These are phyloP conservation scores for Atta cephalotes DNA, from an alignment of 1,140 invertebrate genomes.

Conservation along the genomic window DNA sequence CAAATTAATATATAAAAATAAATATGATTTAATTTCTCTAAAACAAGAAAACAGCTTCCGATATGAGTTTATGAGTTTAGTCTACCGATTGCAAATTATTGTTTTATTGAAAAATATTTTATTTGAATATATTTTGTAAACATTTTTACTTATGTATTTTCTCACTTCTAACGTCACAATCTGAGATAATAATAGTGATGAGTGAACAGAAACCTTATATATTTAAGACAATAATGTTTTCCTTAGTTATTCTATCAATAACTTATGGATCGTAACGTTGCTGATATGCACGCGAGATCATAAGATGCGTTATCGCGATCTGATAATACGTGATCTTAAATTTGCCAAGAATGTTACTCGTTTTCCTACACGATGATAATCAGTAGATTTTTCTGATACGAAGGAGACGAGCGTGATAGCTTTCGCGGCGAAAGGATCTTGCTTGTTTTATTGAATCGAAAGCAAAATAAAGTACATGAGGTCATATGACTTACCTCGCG, in stretches of 20 bases:
- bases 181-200: too few relatives aligned
- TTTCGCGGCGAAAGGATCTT: not conserved
- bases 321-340: not conserved
- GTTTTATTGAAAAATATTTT: too few relatives aligned
- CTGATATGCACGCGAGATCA: conserved; percentile 22
- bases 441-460: not conserved
- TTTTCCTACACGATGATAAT: conserved; percentile 62
- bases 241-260: conserved; percentile 5
- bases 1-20: too few relatives aligned
- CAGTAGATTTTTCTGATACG: conserved; percentile 38
- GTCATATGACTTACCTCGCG: conserved; percentile 15
- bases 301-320: conserved; percentile 58
- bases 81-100: too few relatives aligned
- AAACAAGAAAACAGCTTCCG: too few relatives aligned
- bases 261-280: conserved; percentile 41
- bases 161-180: too few relatives aligned
- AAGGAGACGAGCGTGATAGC: conserved; percentile 31
- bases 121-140: too few relatives aligned
- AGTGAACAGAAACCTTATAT: too few relatives aligned
- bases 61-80: too few relatives aligned
- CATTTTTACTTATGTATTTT: too few relatives aligned
- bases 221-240: conserved; percentile 27
- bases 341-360: conserved; percentile 42
- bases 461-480: not conserved
- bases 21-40: too few relatives aligned